Evolutionary conservation across 2,888 invertebrate species (phyloP).

Genomic region (Diplazon laetatorius): DNA sequence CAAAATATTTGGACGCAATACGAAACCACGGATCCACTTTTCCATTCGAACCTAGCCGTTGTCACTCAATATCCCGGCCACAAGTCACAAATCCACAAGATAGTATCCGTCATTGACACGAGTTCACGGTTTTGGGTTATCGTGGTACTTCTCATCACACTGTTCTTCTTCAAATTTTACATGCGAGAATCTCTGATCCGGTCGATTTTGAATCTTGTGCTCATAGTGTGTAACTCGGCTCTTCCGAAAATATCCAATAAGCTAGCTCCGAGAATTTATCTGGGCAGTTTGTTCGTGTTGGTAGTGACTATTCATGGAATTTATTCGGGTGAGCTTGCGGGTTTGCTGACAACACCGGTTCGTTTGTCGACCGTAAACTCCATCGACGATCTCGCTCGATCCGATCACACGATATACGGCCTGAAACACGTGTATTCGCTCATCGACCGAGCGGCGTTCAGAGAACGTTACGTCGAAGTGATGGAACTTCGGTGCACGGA

Average conservation of each 20-base stretch:
- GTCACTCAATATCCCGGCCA: constrained; percentile 25
- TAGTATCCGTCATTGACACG: not conserved
- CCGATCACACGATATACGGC: not conserved
- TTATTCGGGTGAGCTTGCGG: constrained; percentile 8
- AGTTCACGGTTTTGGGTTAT: not conserved
- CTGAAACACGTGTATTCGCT: not conserved
- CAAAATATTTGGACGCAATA: no score
- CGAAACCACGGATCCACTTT: not conserved
- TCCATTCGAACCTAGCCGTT: not conserved
- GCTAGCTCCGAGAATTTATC: constrained; percentile 1
- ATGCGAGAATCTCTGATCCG: not conserved
- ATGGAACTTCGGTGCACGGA: not conserved
- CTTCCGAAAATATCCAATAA: not conserved
- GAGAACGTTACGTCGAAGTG: not conserved
- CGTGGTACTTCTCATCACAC: not conserved
- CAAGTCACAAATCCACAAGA: constrained; percentile 9
- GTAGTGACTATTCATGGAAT: constrained; percentile 21
- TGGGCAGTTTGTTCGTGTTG: not conserved
- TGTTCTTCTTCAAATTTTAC: not conserved
- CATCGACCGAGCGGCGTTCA: not conserved
- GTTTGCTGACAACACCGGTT: not conserved
- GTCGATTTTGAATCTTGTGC: constrained; percentile 3
- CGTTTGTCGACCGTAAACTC: not conserved
- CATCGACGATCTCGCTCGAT: not conserved
- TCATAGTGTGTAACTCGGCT: not conserved